Base-by-base conservation (phyloP, 2,888 invertebrate genomes). In the Nysson spinosus region DNA sequence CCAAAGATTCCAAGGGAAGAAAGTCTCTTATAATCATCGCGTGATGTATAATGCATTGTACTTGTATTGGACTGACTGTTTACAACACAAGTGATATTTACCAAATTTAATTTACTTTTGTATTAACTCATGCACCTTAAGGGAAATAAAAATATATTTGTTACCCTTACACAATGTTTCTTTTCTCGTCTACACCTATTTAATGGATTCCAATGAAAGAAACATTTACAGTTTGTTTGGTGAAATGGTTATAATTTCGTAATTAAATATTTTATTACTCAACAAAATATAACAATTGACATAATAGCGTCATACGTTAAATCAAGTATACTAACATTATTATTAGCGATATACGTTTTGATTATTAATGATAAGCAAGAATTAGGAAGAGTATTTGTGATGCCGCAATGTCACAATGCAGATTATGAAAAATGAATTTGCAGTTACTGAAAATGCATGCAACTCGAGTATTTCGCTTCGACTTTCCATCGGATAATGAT, bases 231-330 rank as follows among this genome's bases (percentile, higher is more conserved):
- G 6, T 24, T 6, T 6, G 24, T 6, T 35, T 3, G 14, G 14
- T 9, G 19, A n/a, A n/a, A n/a, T n/a, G 17, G 7, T 9, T 16
- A 19, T 19, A 19, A 19, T 44, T 17, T 57, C 50, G 39, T 61
- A 68, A 74, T 79, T 79, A 81, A 79, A 83, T 78, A 82, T 80
- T 84, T 84, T 83, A 85, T 85, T 85, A 74, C 70, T 80, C 76
- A 84, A 84, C 82, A 83, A 82, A 83, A 79, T 76, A 69, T 84
- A 82, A 84, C 83, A 83, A 80, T 77, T 68, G 62, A 75, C 56
- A 75, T 55, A 66, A 65, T 71, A 62, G 37, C 43, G 52, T 63
- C 62, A 49, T 65, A 65, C 26, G n/a, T 61, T 69, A 68, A 60
- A 43, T 70, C 60, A 51, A 63, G 39, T 65, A 43, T 66, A 63